Base-by-base conservation (phyloP, 1,140 invertebrate species). In the Anastatus disparis region DNA sequence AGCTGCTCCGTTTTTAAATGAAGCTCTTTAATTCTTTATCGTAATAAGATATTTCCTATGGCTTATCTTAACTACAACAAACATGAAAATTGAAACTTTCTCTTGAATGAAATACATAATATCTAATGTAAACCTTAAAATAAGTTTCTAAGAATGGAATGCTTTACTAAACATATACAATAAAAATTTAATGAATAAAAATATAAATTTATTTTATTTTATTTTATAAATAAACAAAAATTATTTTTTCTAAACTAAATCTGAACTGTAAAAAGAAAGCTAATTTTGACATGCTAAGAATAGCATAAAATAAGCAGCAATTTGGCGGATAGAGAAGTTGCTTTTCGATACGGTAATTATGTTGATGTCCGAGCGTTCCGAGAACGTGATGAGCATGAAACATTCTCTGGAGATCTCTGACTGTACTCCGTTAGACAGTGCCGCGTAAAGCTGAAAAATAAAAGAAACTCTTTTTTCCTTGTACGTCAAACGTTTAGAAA, bases 351-450 rank as follows among this genome's bases (percentile, higher is more conserved):
- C 44, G 46, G 17, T 20, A 63, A 70, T 70, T 63, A 70, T 44
- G 44, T n/a, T 35, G 40, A 46, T 53, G 61, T 20, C 69, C 15
- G 53, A 15, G 15, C 29, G 53, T 65, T 70, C 52, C 46, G 15
- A 20, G 62, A 58, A 64, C 52, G 62, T 65, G 61, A 71, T 31
- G 52, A 40, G 69, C 29, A 71, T 71, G 44, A 65, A 65, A 65
- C 56, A 44, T 9, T 13, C 13, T 44, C 22, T n/a, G 1, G n/a
- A n/a, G n/a, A n/a, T n/a, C n/a, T 10, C 15, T 48, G 35, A 40
- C 8, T 61, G 15, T 61, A 42, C 46, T 22, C 68, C 50, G 48
- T 63, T 63, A 55, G 40, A 1, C 59, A 63, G 50, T 63, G 38
- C 59, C 40, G 27, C 50, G 46, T 35, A 50, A 6, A 40, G 4